These are phyloP conservation scores for Procambarus clarkii DNA, from an alignment of 1,140 invertebrate species.

Conservation along the genomic window DNA sequence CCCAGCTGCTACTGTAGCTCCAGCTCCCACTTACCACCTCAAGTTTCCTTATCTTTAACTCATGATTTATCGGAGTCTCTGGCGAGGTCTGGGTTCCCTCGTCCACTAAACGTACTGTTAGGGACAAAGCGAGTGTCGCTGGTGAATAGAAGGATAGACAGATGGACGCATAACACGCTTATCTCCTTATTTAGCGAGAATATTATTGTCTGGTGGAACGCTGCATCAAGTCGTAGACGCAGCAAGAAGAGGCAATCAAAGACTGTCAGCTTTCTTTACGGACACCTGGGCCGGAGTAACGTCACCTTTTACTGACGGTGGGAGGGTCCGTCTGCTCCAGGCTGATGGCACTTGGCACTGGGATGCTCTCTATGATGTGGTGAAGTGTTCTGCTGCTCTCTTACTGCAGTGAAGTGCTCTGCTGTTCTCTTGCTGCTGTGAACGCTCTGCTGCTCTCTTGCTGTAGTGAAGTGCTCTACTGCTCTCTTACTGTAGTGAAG, in stretches of 20 bases:
- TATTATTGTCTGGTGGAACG: not conserved
- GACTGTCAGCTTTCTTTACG: constrained; percentile 9
- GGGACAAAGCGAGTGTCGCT: too few species aligned
- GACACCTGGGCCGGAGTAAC: not conserved
- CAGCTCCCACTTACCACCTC: too few species aligned
- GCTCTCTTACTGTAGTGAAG: not conserved
- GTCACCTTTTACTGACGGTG: constrained; percentile 1
- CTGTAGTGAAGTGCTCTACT: too few species aligned
- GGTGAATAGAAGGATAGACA: too few species aligned
- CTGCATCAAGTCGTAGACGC: not conserved
- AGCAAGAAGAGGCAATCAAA: constrained; percentile 6
- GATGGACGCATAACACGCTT: not conserved
- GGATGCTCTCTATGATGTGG: not conserved
- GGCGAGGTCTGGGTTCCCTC: too few species aligned
- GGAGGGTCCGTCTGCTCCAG: not conserved
- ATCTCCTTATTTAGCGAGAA: not conserved
- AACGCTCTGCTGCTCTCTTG: not conserved
- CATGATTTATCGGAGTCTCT: too few species aligned
- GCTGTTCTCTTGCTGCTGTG: not conserved
- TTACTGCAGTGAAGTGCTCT: not conserved
- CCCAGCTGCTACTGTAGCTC: too few species aligned
- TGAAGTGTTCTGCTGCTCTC: not conserved
- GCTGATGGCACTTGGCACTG: not conserved
- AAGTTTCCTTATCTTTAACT: too few species aligned
- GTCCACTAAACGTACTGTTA: too few species aligned